Evolutionary conservation across 1,140 invertebrate genomes (phyloP), one percentile per base, ranked within the genome.

Genomic region (Drosophila azteca): DNA sequence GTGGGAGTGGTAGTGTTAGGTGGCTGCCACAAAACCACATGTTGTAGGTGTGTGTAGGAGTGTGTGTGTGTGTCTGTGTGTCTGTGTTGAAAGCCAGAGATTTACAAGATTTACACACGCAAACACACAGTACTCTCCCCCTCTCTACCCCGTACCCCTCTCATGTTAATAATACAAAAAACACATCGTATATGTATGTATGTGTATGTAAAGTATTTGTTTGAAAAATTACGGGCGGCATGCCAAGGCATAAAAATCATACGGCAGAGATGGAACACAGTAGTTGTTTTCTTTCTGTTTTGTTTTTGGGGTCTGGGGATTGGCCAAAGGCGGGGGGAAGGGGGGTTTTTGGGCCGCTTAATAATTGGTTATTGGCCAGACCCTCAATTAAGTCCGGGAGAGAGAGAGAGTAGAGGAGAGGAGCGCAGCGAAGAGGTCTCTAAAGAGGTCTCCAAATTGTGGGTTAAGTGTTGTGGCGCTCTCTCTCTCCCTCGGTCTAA

Each of bases 71-170:
- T 77, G 58, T 67, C 57, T 51, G 74, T 77, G 62, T 72, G 61
- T 51, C n/a, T n/a, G 74, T 50, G 83, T 68, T 75, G 83, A 87
- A 88, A 88, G 82, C 75, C 67, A 68, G 61, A 82, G 78, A 87
- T 87, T 85, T 85, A 85, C 82, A 87, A 87, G 82, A 87, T 87
- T 87, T 88, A 76, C 70, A 82, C 74, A 82, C 81, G 81, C 80
- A 83, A 63, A 77, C 53, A 31, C 35, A 44, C 35, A 13, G 35
- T 39, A 4, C 39, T 20, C 39, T 20, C 29, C 54, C 6, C 22
- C 6, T 8, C 8, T 8, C 31, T 9, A 9, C 31, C 29, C 24
- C 24, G 17, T 13, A 72, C 39, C n/a, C 22, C 24, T 22, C 24
- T 35, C 68, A 87, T 75, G 74, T 78, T 71, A 68, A 85, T 74